phyloP scores from a whole-genome alignment of 1,140 invertebrate species.

The Halyomorpha halys region DNA sequence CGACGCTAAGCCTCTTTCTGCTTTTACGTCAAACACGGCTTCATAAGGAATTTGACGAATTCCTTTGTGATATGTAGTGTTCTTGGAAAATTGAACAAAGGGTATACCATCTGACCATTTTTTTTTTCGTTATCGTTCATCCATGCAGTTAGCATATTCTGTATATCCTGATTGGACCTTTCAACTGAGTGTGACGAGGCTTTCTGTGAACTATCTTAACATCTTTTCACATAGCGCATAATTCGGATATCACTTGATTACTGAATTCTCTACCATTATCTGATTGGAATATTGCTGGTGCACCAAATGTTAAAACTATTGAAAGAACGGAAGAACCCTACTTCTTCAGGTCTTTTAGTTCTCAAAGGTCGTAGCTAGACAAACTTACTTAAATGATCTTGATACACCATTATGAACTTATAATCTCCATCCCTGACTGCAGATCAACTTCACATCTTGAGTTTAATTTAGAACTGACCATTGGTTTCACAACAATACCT shows the following conservation, averaged over 20 bases:
- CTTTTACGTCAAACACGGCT: conserved; percentile 31
- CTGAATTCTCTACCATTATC: too few species aligned
- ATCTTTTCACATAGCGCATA: conserved; percentile 36
- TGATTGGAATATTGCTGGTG: conserved; percentile 35
- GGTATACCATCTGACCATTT: conserved; percentile 5
- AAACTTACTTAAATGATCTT: too few species aligned
- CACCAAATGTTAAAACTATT: conserved; percentile 33
- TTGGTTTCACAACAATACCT: background rate
- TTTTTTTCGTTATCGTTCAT: conserved; percentile 25
- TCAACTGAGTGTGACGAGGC: conserved; percentile 33
- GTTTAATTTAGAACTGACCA: background rate
- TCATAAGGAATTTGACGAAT: conserved; percentile 31
- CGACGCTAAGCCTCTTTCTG: too few species aligned
- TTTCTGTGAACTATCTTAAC: conserved; percentile 28
- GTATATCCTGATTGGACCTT: conserved; percentile 32
- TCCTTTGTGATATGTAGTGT: conserved; percentile 28
- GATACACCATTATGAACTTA: too few species aligned
- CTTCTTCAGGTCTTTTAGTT: too few species aligned
- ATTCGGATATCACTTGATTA: conserved; percentile 34
- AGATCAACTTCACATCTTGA: background rate
- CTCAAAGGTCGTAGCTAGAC: too few species aligned
- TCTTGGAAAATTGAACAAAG: conserved; percentile 34
- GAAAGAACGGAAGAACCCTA: too few species aligned
- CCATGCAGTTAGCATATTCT: conserved; percentile 20
- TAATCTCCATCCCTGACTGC: background rate